phyloP scores from a whole-genome alignment of 1,140 invertebrate genomes.

The Microplitis mediator region DNA sequence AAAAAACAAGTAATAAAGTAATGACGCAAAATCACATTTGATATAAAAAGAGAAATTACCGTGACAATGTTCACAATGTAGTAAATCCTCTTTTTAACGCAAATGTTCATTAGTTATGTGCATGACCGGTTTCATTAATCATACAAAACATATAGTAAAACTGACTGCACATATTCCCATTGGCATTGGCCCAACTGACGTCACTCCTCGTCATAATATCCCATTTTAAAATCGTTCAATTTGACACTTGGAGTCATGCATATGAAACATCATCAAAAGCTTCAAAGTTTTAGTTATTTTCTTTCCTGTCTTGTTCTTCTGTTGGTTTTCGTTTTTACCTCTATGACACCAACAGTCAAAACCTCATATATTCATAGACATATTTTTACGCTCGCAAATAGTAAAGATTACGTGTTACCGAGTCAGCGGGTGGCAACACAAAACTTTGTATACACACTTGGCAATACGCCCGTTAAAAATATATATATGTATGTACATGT shows the following conservation, averaged over 20 bases:
- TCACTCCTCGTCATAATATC: neutral
- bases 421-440: neutral
- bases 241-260: neutral
- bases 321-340: too few species aligned
- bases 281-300: too few species aligned
- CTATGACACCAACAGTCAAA: neutral
- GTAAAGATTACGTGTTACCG: conserved; percentile 4
- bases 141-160: neutral
- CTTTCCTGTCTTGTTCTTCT: too few species aligned
- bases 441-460: neutral
- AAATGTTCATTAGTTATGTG: neutral
- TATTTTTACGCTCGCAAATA: conserved; percentile 1
- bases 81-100: neutral
- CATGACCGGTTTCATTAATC: conserved; percentile 8
- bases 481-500: neutral
- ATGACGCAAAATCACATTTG: too few species aligned
- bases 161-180: neutral
- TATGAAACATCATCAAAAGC: neutral
- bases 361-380: conserved; percentile 8
- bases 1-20: too few species aligned
- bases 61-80: neutral
- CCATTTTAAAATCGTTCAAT: neutral
- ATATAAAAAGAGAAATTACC: neutral
- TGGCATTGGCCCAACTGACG: conserved; percentile 10
- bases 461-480: neutral